Base-by-base conservation (phyloP, 2,888 invertebrate genomes). In the Drosophila nr. fundita region DNA sequence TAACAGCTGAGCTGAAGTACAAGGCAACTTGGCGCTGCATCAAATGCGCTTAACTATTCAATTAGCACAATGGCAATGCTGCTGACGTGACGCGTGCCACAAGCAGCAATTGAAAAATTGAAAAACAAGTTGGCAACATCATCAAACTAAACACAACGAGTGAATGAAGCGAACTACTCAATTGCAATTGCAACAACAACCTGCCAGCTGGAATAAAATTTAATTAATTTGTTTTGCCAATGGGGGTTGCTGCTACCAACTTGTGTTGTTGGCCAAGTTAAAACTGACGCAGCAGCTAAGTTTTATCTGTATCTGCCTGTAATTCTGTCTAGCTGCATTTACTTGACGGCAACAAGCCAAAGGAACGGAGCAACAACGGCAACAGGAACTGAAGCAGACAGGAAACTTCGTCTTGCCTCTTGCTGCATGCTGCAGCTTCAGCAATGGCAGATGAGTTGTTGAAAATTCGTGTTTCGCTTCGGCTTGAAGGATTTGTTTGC, bases 1-100 rank as follows among this genome's bases (percentile, higher is more conserved):
- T 50, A 49, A 8, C 6, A 30, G 34, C 63, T 38, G 45, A 53
- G 63, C 42, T 59, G 52, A 40, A 52, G 48, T 65, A 52, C 58
- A 83, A 65, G 50, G 59, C 57, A 66, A 66, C 65, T 72, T 62
- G 45, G 61, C 55, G 59, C 58, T 65, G 68, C 82, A 69, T 78
- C 78, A 89, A 84, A 71, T 75, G 88, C 72, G 80, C 82, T 85
- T 74, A 74, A 69, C 80, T 69, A 87, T 82, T 85, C 89, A 84
- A 87, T 89, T 84, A 84, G 77, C 64, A 75, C 67, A 75, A 64
- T 67, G 74, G 40, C 57, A 66, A 55, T 15, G 45, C 45, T 45
- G 75, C 64, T 40, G 68, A 34, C 36, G 36, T 34, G 55, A 30
- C 50, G 62, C 76, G 73, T 80, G 70, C 70, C 36, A 38, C 57